A percentile compares a stretch with the other conserved stretches of the same genome.
Evolutionary conservation across 2,888 invertebrate species (phyloP).

Genomic region (Pristionchus fissidentatus): DNA sequence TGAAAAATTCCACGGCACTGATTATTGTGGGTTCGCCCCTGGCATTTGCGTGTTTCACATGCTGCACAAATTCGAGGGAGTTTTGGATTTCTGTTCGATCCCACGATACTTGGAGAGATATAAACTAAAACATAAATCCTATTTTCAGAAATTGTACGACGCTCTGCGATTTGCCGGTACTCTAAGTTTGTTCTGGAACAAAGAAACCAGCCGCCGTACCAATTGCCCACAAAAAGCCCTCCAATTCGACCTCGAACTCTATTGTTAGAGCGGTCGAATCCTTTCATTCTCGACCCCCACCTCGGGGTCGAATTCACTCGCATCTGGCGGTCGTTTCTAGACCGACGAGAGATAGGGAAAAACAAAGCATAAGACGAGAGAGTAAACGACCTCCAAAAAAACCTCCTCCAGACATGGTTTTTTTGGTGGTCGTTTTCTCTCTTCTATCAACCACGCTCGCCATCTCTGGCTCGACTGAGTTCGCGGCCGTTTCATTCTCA

Average conservation of each 20-base stretch:
- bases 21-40: neutral
- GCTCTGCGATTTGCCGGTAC: neutral
- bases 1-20: neutral
- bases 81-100: neutral
- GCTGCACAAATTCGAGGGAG: neutral
- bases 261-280: no score
- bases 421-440: no score
- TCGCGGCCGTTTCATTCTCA: no score
- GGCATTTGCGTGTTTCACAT: neutral
- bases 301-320: no score
- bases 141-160: constrained; percentile 7
- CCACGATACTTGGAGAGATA: neutral
- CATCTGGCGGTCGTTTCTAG: no score
- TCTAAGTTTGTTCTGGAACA: constrained; percentile 17
- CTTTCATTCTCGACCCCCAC: no score
- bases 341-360: no score
- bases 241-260: neutral
- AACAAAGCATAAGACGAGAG: neutral
- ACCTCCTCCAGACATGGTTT: no score
- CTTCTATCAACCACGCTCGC: no score
- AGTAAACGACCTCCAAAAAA: neutral
- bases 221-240: constrained; percentile 20
- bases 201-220: neutral
- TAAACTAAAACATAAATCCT: neutral
- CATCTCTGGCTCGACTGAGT: no score